Percentiles rank a stretch among this genome's conserved stretches.
phyloP scores from a whole-genome alignment of 30 jellyfish, hydroid and myxozoan genomes.

The Sanderia malayensis region DNA sequence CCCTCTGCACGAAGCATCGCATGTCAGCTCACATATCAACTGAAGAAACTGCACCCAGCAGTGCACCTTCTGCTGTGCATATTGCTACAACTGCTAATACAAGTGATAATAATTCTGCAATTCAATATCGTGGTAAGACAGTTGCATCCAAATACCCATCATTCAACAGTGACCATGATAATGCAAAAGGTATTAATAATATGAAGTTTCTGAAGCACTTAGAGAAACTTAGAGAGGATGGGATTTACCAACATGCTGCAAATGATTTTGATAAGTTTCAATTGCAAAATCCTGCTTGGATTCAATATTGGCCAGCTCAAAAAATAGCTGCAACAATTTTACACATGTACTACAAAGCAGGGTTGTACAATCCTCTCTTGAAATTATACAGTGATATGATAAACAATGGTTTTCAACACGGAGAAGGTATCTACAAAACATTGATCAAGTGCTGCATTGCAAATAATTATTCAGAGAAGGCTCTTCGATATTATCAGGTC shows the following conservation, averaged over 20 bases:
- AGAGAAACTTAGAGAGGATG: conserved; percentile 16
- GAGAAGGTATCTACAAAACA: conserved; percentile 48
- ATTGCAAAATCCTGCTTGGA: conserved; percentile 44
- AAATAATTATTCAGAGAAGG: not conserved
- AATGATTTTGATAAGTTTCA: conserved; percentile 16
- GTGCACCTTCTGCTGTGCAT: too few species aligned
- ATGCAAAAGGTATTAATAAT: too few species aligned
- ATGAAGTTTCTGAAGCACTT: conserved; percentile 14
- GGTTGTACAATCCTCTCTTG: not conserved
- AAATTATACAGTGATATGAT: conserved; percentile 10
- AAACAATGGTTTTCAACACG: conserved; percentile 36
- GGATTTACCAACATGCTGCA: not conserved
- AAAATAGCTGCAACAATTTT: conserved; percentile 40
- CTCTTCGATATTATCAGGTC: conserved; percentile 38
- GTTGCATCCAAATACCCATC: too few species aligned
- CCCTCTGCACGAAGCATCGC: too few species aligned
- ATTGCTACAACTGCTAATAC: too few species aligned
- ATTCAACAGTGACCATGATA: too few species aligned
- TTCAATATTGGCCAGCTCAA: conserved; percentile 61
- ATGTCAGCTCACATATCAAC: too few species aligned
- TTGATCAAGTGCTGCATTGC: conserved; percentile 38
- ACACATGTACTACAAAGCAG: conserved; percentile 25
- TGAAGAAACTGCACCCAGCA: too few species aligned
- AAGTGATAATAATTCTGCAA: too few species aligned
- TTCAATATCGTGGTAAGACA: too few species aligned